phyloP scores from a whole-genome alignment of 2,888 invertebrate species.

The Xestia sexstrigata region DNA sequence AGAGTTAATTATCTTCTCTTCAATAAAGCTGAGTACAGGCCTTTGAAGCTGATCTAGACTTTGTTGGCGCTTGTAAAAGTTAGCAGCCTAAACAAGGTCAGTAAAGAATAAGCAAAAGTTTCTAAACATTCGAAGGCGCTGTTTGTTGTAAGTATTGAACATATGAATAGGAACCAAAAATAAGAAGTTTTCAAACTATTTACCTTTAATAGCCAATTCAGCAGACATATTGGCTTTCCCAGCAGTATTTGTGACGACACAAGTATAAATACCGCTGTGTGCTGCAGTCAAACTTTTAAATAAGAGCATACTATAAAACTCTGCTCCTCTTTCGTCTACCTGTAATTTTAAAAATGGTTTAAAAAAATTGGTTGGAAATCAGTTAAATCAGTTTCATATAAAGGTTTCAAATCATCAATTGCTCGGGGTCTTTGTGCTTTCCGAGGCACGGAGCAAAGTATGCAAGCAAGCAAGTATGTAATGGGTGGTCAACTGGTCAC shows the following conservation, averaged over 20 bases:
- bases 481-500: too few relatives aligned
- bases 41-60: neutral
- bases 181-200: conserved; percentile 21
- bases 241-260: conserved; percentile 93
- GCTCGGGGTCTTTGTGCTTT: too few relatives aligned
- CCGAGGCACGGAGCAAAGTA: too few relatives aligned
- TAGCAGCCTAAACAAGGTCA: neutral
- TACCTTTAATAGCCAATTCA: conserved; percentile 94
- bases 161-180: neutral
- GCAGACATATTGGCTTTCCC: conserved; percentile 94
- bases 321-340: conserved; percentile 93
- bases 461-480: too few relatives aligned
- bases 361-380: too few relatives aligned
- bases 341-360: conserved; percentile 70
- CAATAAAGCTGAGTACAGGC: neutral
- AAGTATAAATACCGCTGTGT: conserved; percentile 93
- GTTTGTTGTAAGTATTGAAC: neutral
- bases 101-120: neutral
- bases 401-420: too few relatives aligned
- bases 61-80: neutral
- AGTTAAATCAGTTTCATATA: too few relatives aligned
- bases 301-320: conserved; percentile 93
- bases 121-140: neutral
- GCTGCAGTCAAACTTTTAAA: conserved; percentile 93
- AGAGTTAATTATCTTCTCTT: neutral